A percentile compares a stretch with the other conserved stretches of the same genome.
These are phyloP conservation scores for Hemicordylus capensis DNA, from an alignment of 2,113 vertebrate species.

Conservation along the genomic window DNA sequence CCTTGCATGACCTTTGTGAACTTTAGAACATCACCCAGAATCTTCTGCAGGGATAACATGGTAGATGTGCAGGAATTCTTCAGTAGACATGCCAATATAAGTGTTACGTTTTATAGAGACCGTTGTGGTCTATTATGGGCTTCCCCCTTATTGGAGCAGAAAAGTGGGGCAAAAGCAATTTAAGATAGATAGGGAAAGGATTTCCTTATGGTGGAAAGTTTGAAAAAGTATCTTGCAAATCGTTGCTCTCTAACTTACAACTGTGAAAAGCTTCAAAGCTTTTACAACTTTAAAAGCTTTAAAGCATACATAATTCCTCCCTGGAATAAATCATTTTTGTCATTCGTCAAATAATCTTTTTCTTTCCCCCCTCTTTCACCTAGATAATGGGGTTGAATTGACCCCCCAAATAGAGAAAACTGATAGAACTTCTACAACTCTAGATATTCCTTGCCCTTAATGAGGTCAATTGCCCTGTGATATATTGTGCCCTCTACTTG, in stretches of 20 bases:
- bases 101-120: no score
- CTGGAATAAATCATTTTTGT: conserved; percentile 28
- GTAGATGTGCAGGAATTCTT: not conserved
- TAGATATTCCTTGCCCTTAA: no score
- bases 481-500: no score
- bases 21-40: not conserved
- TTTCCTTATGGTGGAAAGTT: not conserved
- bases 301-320: not conserved
- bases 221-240: not conserved
- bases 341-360: not conserved
- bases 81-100: not conserved
- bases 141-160: no score
- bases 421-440: no score
- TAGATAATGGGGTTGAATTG: no score
- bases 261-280: not conserved
- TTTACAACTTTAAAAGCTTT: conserved; percentile 27
- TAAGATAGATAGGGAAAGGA: not conserved
- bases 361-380: not conserved
- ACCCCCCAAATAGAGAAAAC: no score
- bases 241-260: conserved; percentile 12
- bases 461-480: no score
- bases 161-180: no score
- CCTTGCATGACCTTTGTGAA: not conserved
- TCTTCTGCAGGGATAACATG: not conserved
- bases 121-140: not conserved